A percentile compares a stretch with the other conserved stretches of the same genome.
These are phyloP conservation scores for Tenthredo notha DNA, from an alignment of 2,888 invertebrate species.

Conservation along the genomic window DNA sequence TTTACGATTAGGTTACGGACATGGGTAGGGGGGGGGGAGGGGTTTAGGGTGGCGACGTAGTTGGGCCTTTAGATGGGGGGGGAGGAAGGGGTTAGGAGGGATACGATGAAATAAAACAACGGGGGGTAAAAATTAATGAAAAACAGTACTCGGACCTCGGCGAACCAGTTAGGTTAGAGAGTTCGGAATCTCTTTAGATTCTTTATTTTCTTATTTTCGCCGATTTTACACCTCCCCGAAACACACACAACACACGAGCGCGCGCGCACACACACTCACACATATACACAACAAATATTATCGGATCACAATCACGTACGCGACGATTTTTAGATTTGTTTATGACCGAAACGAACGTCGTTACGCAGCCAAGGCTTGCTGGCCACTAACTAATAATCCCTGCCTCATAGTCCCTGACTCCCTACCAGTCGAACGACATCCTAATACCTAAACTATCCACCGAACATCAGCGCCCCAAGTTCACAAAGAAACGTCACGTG, in stretches of 20 bases:
- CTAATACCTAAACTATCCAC: conserved; percentile 10
- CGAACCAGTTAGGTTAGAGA: conserved; percentile 41
- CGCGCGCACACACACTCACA: conserved; percentile 11
- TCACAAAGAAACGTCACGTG: conserved; percentile 57
- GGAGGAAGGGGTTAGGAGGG: not conserved
- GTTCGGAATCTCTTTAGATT: conserved; percentile 22
- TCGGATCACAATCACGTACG: conserved; percentile 57
- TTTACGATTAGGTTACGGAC: conserved; percentile 23
- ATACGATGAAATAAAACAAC: conserved; percentile 49
- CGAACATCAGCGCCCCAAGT: conserved; percentile 34
- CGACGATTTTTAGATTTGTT: conserved; percentile 6
- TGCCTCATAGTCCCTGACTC: not conserved
- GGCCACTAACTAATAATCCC: conserved; percentile 65
- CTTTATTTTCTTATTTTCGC: not conserved
- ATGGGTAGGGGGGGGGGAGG: not conserved
- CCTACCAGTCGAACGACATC: not conserved
- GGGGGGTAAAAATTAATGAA: conserved; percentile 48
- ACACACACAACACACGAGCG: not conserved
- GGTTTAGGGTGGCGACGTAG: not conserved
- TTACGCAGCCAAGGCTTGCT: conserved; percentile 71
- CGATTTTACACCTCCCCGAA: conserved; percentile 43
- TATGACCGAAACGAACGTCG: conserved; percentile 62
- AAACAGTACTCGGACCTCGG: conserved; percentile 24
- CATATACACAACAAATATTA: conserved; percentile 37
- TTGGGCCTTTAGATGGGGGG: not conserved